These are phyloP conservation scores for Eupithecia subumbrata DNA, from an alignment of 2,888 invertebrate genomes.

Conservation along the genomic window DNA sequence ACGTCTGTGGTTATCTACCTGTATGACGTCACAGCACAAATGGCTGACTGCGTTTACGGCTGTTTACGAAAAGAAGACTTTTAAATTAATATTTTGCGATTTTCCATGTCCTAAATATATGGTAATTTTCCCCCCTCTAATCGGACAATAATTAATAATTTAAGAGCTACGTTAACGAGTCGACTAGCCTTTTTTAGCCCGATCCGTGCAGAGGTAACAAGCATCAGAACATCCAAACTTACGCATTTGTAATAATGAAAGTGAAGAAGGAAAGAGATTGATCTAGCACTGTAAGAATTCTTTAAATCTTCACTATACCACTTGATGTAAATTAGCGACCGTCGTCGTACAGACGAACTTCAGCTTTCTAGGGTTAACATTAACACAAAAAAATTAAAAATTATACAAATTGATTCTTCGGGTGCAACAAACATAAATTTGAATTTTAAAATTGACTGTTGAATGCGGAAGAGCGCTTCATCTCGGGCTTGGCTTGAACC, in stretches of 20 bases:
- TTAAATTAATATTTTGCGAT: too few relatives aligned
- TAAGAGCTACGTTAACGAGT: too few relatives aligned
- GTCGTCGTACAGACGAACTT: not conserved
- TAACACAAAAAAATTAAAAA: not conserved
- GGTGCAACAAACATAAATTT: not conserved
- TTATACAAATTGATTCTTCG: not conserved
- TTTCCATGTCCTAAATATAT: too few relatives aligned
- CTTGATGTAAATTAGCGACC: not conserved
- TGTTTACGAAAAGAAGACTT: too few relatives aligned
- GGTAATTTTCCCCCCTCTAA: too few relatives aligned
- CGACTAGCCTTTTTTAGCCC: not conserved
- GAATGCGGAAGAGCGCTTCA: not conserved
- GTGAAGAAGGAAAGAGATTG: too few relatives aligned
- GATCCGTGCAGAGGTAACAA: not conserved
- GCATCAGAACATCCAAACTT: not conserved
- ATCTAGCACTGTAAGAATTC: too few relatives aligned
- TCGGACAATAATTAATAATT: too few relatives aligned
- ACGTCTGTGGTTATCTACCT: too few relatives aligned
- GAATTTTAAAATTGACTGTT: not conserved
- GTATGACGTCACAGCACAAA: too few relatives aligned
- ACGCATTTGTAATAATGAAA: not conserved
- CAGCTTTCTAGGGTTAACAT: not conserved
- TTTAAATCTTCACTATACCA: too few relatives aligned
- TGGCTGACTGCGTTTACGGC: too few relatives aligned
- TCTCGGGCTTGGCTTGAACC: not conserved